Conservation (phyloP, 2,113 vertebrate genomes). For the Ciconia stormi region DNA sequence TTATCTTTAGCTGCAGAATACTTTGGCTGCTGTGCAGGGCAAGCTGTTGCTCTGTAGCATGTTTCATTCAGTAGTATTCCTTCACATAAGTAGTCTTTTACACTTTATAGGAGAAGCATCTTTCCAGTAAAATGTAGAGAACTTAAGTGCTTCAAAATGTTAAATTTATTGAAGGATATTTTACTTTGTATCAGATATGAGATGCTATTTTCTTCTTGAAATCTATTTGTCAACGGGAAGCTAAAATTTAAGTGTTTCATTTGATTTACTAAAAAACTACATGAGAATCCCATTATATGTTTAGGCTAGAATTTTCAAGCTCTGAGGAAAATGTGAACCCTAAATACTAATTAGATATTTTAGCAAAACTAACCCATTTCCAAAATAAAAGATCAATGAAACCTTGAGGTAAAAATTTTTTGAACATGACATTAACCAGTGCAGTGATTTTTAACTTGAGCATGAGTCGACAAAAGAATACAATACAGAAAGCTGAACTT, state of each 20-base stretch:
- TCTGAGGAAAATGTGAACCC: neutral
- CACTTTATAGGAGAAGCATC: neutral
- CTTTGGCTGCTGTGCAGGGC: neutral
- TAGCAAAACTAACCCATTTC: neutral
- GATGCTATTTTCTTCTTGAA: neutral
- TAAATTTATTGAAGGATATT: neutral
- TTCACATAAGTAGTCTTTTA: neutral
- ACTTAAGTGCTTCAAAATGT: neutral
- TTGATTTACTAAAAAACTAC: neutral
- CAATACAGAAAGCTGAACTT: neutral
- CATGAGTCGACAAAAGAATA: rapidly evolving
- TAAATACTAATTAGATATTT: neutral
- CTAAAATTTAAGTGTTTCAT: neutral
- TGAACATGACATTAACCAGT: neutral
- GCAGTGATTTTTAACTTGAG: neutral
- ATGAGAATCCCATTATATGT: neutral
- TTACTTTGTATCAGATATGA: neutral
- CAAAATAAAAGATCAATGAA: neutral
- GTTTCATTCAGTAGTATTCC: neutral
- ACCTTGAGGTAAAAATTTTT: neutral
- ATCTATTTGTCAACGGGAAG: neutral
- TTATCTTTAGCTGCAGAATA: neutral
- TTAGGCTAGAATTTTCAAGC: neutral
- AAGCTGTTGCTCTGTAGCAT: neutral
- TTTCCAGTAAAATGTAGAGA: neutral